A percentile compares a stretch with the other conserved stretches of the same genome.
These are phyloP conservation scores for Brachyrhaphis roseni DNA, from an alignment of 2,797 vertebrate species.

Conservation along the genomic window DNA sequence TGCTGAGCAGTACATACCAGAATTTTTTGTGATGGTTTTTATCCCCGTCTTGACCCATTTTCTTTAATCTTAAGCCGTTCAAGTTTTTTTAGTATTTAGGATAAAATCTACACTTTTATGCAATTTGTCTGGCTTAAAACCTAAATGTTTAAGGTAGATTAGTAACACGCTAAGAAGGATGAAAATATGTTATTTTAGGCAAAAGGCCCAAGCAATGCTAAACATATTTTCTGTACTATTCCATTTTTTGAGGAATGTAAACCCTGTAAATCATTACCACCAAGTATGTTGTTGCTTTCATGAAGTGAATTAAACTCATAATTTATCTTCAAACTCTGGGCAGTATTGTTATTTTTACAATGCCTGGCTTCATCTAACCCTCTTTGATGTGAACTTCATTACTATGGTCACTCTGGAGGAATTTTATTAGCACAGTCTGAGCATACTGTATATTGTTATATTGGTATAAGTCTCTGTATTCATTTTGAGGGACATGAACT, in stretches of 20 bases:
- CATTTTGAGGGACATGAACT: slow-evolving; percentile 53
- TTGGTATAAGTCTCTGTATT: slow-evolving; percentile 28
- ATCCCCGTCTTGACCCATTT: neutral
- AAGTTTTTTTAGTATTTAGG: slow-evolving; percentile 4
- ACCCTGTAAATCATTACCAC: slow-evolving; percentile 8
- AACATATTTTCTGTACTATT: slow-evolving; percentile 4
- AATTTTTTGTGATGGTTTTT: slow-evolving; percentile 18
- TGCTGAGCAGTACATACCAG: slow-evolving; percentile 5
- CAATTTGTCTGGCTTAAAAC: slow-evolving; percentile 33
- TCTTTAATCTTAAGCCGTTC: neutral
- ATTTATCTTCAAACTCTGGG: slow-evolving; percentile 29
- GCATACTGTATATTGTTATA: slow-evolving; percentile 56
- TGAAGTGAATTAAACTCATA: slow-evolving; percentile 28
- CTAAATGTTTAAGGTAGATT: slow-evolving; percentile 23
- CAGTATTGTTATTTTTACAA: slow-evolving; percentile 23
- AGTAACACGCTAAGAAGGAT: slow-evolving; percentile 36
- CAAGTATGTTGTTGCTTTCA: slow-evolving; percentile 17
- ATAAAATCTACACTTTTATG: slow-evolving; percentile 16
- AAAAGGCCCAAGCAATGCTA: slow-evolving; percentile 32
- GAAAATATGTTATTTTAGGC: slow-evolving; percentile 32
- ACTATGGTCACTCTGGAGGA: slow-evolving; percentile 63
- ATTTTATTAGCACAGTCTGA: slow-evolving; percentile 67
- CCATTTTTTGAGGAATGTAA: slow-evolving; percentile 21
- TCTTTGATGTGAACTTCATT: slow-evolving; percentile 42
- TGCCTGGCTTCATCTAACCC: slow-evolving; percentile 11